phyloP scores from a whole-genome alignment of 2,113 vertebrate species.

The Stegostoma tigrinum region DNA sequence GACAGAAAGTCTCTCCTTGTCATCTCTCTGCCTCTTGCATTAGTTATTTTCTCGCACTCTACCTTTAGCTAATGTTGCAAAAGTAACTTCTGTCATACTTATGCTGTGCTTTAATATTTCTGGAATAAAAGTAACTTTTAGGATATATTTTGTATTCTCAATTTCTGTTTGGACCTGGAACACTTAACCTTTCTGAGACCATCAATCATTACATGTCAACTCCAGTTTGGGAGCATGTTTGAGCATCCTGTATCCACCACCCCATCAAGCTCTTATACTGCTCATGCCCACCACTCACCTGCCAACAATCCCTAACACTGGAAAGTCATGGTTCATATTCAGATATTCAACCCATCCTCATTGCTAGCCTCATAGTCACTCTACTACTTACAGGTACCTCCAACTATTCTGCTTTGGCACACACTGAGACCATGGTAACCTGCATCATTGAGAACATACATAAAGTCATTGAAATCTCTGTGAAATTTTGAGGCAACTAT shows the following conservation, averaged over 20 bases:
- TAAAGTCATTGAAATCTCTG: background rate
- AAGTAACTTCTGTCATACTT: background rate
- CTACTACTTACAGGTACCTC: too few relatives aligned
- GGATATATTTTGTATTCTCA: background rate
- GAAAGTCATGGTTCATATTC: too few relatives aligned
- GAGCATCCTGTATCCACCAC: background rate
- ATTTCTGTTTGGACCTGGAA: background rate
- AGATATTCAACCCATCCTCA: too few relatives aligned
- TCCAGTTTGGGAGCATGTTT: background rate
- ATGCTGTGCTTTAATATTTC: background rate
- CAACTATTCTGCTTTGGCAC: too few relatives aligned
- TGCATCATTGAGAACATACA: background rate
- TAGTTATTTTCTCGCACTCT: background rate
- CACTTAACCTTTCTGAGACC: background rate
- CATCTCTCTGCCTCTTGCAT: background rate
- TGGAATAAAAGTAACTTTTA: background rate
- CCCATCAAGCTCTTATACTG: too few relatives aligned
- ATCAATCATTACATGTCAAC: background rate
- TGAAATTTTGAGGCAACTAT: background rate
- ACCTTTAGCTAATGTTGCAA: background rate
- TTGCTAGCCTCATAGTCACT: too few relatives aligned
- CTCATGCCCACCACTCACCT: too few relatives aligned
- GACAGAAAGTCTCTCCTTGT: background rate
- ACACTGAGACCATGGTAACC: too few relatives aligned
- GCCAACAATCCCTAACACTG: too few relatives aligned